Conservation (phyloP, 2,797 vertebrate genomes). For the Spheniscus humboldti region DNA sequence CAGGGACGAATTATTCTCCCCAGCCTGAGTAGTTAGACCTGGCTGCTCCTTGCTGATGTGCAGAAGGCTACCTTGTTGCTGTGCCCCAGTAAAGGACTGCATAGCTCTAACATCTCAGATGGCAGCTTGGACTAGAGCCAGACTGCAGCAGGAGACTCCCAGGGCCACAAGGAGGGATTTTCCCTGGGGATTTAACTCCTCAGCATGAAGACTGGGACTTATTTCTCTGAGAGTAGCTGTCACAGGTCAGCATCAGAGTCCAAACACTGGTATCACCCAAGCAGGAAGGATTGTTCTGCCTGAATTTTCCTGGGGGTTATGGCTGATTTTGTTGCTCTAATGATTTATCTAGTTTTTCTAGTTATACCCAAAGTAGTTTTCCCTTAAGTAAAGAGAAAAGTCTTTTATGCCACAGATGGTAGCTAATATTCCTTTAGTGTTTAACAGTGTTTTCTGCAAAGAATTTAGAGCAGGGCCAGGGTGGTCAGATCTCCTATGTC, state of each 20-base stretch:
- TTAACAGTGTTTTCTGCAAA: background rate
- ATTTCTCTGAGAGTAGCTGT: background rate
- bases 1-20: background rate
- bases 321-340: background rate
- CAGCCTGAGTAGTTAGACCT: background rate
- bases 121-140: background rate
- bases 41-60: background rate
- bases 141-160: background rate
- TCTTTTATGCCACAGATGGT: background rate
- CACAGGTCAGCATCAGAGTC: background rate
- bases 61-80: background rate
- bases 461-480: background rate
- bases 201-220: background rate
- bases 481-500: background rate
- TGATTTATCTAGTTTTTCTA: background rate
- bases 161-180: background rate
- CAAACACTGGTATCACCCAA: rapidly evolving
- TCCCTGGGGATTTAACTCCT: background rate
- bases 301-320: background rate
- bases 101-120: background rate
- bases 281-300: background rate
- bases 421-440: background rate
- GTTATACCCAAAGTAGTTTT: background rate
- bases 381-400: background rate
- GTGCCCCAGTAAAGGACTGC: background rate